Conservation (phyloP, 2,797 vertebrate species). For the Hybognathus amarus region DNA sequence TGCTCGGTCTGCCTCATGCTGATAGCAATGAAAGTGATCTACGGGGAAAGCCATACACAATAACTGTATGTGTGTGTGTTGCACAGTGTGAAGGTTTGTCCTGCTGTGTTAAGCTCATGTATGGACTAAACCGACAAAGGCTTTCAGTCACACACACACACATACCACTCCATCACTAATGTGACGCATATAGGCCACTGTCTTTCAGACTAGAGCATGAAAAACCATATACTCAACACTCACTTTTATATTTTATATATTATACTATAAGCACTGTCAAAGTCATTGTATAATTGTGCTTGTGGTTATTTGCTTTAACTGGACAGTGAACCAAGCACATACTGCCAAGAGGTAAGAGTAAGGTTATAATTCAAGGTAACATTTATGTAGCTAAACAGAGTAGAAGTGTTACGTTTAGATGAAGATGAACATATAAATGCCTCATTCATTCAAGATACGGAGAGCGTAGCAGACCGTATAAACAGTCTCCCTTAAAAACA, state of each 20-base stretch:
- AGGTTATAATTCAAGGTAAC: neutral
- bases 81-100: conserved; percentile 32
- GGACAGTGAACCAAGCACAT: neutral
- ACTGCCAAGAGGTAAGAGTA: neutral
- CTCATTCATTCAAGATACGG: neutral
- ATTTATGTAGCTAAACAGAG: neutral
- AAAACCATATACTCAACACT: neutral
- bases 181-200: conserved; percentile 18
- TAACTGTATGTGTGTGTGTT: neutral
- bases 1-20: conserved; percentile 46
- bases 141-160: conserved; percentile 36
- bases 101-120: conserved; percentile 47
- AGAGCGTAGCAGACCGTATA: neutral
- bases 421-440: neutral
- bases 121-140: conserved; percentile 38
- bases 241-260: too few species aligned
- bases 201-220: neutral
- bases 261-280: neutral
- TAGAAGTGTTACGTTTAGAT: neutral
- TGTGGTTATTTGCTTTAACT: neutral
- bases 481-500: too few species aligned
- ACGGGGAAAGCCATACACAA: conserved; percentile 30
- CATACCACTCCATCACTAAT: conserved; percentile 6
- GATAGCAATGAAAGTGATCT: conserved; percentile 56
- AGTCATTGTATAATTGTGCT: neutral